Conservation (phyloP, 2,888 invertebrate species). For the Dyspetes luteomarginatus region DNA sequence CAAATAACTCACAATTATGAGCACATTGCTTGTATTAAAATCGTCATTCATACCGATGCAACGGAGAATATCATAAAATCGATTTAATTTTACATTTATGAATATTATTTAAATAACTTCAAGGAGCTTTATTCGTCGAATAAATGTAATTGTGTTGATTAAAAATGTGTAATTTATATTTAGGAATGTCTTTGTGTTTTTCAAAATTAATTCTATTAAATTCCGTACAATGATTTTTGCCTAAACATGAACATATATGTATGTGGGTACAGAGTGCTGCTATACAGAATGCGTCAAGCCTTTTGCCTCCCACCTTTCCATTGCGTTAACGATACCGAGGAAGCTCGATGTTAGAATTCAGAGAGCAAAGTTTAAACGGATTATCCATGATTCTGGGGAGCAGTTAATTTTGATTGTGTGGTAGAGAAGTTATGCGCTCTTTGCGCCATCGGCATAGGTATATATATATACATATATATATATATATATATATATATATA, state of each 20-base stretch:
- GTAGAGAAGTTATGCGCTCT: neutral
- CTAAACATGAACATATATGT: no score
- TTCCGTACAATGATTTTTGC: no score
- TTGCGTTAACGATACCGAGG: neutral
- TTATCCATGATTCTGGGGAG: neutral
- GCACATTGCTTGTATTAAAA: neutral
- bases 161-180: neutral
- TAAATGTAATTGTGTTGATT: conserved; percentile 1
- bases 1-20: neutral
- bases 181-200: no score
- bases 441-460: neutral
- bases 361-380: neutral
- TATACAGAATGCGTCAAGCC: neutral
- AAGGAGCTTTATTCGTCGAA: neutral
- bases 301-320: neutral
- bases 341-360: neutral
- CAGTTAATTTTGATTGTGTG: neutral
- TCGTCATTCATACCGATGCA: neutral
- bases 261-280: no score
- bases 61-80: neutral
- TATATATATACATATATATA: no score
- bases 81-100: neutral
- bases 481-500: no score
- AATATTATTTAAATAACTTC: neutral
- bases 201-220: no score